Conservation (phyloP, 2,113 vertebrate genomes). For the Coregonus clupeaformis region DNA sequence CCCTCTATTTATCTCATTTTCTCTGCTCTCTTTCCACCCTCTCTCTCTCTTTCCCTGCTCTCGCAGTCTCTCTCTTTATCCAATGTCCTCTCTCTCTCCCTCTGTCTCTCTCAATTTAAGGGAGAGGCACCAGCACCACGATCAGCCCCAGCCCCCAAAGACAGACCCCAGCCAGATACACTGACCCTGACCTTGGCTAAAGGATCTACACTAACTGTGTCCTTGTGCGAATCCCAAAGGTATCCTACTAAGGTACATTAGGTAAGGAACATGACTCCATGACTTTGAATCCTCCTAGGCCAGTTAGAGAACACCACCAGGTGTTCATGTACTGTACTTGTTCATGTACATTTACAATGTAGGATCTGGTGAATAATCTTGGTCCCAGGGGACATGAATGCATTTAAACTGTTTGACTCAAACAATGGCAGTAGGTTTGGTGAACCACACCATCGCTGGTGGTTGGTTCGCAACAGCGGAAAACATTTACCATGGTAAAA, state of each 20-base stretch:
- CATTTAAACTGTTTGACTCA: no score
- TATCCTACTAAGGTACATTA: background rate
- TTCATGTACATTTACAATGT: no score
- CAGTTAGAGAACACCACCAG: no score
- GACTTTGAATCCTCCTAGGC: background rate
- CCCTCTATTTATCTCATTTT: background rate
- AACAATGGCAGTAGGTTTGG: no score
- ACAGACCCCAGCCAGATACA: background rate
- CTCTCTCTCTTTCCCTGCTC: background rate
- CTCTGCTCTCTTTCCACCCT: background rate
- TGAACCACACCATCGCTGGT: no score
- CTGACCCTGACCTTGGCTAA: background rate
- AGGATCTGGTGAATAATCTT: no score
- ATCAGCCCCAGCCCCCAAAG: background rate
- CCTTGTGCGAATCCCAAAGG: constrained; percentile 2
- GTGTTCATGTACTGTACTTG: no score
- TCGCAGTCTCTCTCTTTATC: background rate
- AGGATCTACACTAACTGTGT: background rate
- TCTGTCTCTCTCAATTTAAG: constrained; percentile 18
- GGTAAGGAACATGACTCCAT: background rate
- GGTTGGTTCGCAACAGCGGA: no score
- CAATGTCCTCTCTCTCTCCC: background rate
- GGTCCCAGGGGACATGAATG: no score
- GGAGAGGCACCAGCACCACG: background rate
- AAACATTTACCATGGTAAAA: no score